phyloP scores from a whole-genome alignment of 2,113 vertebrate species.

The Phodopus roborovskii region DNA sequence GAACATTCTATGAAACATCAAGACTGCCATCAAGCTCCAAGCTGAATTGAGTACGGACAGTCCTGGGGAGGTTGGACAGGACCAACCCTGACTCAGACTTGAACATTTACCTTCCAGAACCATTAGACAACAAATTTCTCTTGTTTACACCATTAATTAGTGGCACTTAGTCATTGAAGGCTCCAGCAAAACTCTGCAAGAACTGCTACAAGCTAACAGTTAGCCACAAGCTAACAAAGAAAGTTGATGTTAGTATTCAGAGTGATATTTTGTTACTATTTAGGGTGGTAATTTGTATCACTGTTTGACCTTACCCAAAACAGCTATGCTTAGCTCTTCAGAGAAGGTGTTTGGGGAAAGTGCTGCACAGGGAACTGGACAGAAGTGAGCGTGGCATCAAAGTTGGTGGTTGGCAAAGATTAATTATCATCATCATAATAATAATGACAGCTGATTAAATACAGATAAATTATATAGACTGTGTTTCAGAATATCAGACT shows the following conservation, averaged over 20 bases:
- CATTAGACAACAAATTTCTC: not conserved
- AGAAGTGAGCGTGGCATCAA: fast-evolving
- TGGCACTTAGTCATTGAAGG: not conserved
- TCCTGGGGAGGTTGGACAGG: no score
- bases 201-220: no score
- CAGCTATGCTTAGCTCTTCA: slow-evolving; percentile 15
- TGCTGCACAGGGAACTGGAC: not conserved
- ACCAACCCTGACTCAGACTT: no score
- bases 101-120: not conserved
- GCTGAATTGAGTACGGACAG: not conserved
- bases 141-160: not conserved
- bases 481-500: not conserved
- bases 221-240: not conserved
- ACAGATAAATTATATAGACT: not conserved
- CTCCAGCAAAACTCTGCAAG: not conserved
- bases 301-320: not conserved
- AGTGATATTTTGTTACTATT: not conserved
- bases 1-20: not conserved
- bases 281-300: not conserved
- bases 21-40: not conserved
- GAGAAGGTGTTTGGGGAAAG: not conserved
- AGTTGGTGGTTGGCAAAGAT: not conserved
- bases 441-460: not conserved
- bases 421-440: not conserved
- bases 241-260: not conserved